phyloP scores from a whole-genome alignment of 1,140 invertebrate genomes.

The Tyrophagus putrescentiae region DNA sequence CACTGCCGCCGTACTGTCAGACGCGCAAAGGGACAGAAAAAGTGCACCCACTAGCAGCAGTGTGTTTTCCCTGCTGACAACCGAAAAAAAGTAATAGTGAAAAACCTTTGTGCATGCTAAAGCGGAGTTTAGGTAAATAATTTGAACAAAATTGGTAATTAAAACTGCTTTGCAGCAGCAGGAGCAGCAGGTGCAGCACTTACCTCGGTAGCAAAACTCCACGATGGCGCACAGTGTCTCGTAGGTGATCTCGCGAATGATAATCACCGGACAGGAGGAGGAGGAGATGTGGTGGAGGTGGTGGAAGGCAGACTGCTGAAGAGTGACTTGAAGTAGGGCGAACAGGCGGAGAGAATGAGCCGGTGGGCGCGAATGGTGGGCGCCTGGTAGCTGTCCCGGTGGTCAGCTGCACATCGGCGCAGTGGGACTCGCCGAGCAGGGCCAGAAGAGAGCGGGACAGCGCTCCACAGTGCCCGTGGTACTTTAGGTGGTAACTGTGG shows the following conservation, averaged over 20 bases:
- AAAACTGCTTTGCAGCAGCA: too few species aligned
- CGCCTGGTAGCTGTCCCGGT: background rate
- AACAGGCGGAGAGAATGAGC: constrained; percentile 20
- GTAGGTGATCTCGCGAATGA: constrained; percentile 78
- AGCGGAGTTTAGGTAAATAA: too few species aligned
- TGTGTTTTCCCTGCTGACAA: too few species aligned
- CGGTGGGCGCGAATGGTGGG: constrained; percentile 22
- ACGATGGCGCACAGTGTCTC: constrained; percentile 76
- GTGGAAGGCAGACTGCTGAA: constrained; percentile 19
- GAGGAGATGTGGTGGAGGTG: background rate
- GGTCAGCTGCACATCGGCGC: background rate
- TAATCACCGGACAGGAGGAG: constrained; percentile 52
- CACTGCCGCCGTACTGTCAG: too few species aligned
- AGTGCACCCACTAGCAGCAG: too few species aligned
- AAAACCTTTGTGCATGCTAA: too few species aligned
- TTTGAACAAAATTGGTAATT: too few species aligned
- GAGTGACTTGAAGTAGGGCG: constrained; percentile 21
- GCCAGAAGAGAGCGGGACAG: background rate
- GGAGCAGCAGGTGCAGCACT: constrained; percentile 32
- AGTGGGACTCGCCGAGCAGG: background rate
- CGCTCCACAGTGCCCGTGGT: background rate
- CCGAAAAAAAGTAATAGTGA: too few species aligned
- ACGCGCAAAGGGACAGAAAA: too few species aligned
- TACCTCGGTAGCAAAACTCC: constrained; percentile 84
- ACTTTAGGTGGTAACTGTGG: too few species aligned